Conservation (phyloP, 2,797 vertebrate species). For the Macroramphosus scolopax region DNA sequence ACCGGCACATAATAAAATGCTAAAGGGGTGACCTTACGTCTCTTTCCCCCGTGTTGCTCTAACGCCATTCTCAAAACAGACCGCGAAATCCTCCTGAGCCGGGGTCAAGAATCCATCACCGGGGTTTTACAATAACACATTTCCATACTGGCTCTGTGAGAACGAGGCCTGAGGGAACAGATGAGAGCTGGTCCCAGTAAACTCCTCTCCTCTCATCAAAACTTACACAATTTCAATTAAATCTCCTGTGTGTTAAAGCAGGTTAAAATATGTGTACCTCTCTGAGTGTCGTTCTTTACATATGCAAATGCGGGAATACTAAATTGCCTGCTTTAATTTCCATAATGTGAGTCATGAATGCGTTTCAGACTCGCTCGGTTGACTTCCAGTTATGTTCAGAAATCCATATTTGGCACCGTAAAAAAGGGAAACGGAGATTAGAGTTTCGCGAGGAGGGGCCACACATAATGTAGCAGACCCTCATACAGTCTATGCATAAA, state of each 20-base stretch:
- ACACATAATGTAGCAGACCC: slow-evolving; percentile 12
- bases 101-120: slow-evolving; percentile 73
- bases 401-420: slow-evolving; percentile 60
- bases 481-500: slow-evolving; percentile 2
- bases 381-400: slow-evolving; percentile 59
- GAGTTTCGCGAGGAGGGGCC: slow-evolving; percentile 30
- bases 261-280: slow-evolving; percentile 64
- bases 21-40: slow-evolving; percentile 65
- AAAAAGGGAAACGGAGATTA: slow-evolving; percentile 44
- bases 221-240: slow-evolving; percentile 8
- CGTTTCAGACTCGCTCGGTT: slow-evolving; percentile 56
- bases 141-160: slow-evolving; percentile 63
- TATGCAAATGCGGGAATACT: slow-evolving; percentile 60
- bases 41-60: slow-evolving; percentile 60
- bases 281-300: slow-evolving; percentile 53
- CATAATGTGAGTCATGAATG: slow-evolving; percentile 65
- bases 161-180: slow-evolving; percentile 42
- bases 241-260: slow-evolving; percentile 33
- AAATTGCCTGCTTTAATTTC: slow-evolving; percentile 62
- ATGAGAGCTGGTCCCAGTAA: slow-evolving; percentile 23
- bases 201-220: slow-evolving; percentile 48
- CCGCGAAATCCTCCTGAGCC: slow-evolving; percentile 62
- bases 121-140: slow-evolving; percentile 63
- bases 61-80: slow-evolving; percentile 72
- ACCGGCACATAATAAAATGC: slow-evolving; percentile 67